A percentile compares a stretch with the other conserved stretches of the same genome.
Evolutionary conservation across 2,113 vertebrate genomes (phyloP).

Genomic region (Scomber japonicus): DNA sequence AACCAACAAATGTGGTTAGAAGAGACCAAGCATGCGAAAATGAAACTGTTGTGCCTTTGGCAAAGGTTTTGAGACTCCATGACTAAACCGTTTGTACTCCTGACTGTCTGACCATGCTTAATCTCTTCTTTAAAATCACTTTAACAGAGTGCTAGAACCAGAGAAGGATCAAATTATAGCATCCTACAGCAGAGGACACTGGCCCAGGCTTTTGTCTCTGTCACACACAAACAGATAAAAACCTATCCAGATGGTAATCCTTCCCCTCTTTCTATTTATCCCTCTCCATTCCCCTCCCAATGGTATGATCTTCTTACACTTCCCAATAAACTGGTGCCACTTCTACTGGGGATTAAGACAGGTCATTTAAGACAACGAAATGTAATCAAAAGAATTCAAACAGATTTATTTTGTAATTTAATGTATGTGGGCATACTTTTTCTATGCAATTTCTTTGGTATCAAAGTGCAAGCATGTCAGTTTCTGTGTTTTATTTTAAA

Average conservation of each 20-base stretch:
- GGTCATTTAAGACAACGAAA: not conserved
- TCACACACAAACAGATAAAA: constrained; percentile 42
- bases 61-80: not conserved
- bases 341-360: not conserved
- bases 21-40: not conserved
- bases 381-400: not conserved
- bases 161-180: constrained; percentile 33
- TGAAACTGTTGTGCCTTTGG: not conserved
- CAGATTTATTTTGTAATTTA: not conserved
- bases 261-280: constrained; percentile 20
- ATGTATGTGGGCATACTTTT: not conserved
- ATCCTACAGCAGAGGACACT: constrained; percentile 20
- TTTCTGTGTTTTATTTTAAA: not conserved
- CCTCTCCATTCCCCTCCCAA: constrained; percentile 6
- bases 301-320: constrained; percentile 40
- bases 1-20: not conserved
- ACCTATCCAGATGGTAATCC: constrained; percentile 50
- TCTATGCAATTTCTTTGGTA: not conserved
- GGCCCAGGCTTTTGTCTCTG: constrained; percentile 23
- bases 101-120: not conserved
- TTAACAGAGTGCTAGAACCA: constrained; percentile 6
- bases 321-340: constrained; percentile 9
- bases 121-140: constrained; percentile 15
- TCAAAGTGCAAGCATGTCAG: not conserved
- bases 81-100: constrained; percentile 1